Evolutionary conservation across 2,113 vertebrate species (phyloP).

Genomic region (Daboia siamensis): DNA sequence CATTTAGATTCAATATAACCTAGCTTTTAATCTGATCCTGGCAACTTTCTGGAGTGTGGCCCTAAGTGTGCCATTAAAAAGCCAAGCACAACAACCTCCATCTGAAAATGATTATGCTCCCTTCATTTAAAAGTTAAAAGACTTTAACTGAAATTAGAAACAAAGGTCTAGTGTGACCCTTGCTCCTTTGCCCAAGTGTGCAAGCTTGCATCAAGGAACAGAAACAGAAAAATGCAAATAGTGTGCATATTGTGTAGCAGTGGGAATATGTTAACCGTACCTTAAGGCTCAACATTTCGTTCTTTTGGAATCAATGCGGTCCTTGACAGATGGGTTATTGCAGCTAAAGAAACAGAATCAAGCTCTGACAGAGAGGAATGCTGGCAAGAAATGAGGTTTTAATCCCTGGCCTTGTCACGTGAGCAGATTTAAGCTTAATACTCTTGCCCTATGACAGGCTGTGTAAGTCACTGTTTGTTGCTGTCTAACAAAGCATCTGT

Average conservation of each 20-base stretch:
- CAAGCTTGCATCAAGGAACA: neutral
- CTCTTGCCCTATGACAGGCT: neutral
- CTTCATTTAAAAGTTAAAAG: neutral
- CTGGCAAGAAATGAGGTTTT: constrained; percentile 3
- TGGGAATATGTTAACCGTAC: neutral
- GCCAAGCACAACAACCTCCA: neutral
- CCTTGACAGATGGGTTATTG: neutral
- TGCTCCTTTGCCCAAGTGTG: neutral
- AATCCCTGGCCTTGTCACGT: neutral
- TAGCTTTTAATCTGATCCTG: neutral
- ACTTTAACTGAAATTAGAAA: neutral
- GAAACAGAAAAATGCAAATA: neutral
- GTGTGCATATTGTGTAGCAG: neutral
- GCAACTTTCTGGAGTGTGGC: neutral
- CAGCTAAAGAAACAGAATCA: neutral
- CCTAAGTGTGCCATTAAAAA: neutral
- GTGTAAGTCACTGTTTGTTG: neutral
- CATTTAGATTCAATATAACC: neutral
- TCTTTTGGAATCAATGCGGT: neutral
- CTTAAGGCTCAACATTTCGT: neutral
- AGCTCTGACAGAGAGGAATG: neutral
- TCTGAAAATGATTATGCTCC: neutral
- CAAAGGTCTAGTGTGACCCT: neutral
- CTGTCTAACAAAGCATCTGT: constrained; percentile 11
- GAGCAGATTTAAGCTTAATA: constrained; percentile 5